These are phyloP conservation scores for Drosophila asahinai DNA, from an alignment of 1,140 invertebrate species.

Conservation along the genomic window DNA sequence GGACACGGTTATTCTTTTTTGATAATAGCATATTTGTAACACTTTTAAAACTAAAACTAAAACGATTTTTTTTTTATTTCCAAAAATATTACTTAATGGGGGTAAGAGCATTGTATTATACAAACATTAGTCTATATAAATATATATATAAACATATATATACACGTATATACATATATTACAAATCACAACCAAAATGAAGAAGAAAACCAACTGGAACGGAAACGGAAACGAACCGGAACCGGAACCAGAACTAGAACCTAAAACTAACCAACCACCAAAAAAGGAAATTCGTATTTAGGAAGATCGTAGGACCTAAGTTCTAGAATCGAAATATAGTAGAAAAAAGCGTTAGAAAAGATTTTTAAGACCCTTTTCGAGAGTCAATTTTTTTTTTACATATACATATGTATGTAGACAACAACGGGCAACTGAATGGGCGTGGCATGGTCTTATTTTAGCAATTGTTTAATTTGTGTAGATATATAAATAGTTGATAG, in stretches of 20 bases:
- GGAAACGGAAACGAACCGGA: slow-evolving; percentile 28
- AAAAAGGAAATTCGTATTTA: slow-evolving; percentile 11
- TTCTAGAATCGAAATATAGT: slow-evolving; percentile 48
- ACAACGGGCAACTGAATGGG: slow-evolving; percentile 25
- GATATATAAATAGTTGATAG: background rate
- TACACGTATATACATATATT: background rate
- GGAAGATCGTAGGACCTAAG: slow-evolving; percentile 32
- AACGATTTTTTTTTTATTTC: slow-evolving; percentile 30
- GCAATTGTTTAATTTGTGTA: background rate
- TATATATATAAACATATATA: slow-evolving; percentile 4
- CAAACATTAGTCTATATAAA: slow-evolving; percentile 26
- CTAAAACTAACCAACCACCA: slow-evolving; percentile 35
- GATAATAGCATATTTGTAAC: slow-evolving; percentile 76
- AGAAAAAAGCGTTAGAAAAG: slow-evolving; percentile 38
- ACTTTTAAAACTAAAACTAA: slow-evolving; percentile 44
- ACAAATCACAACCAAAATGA: slow-evolving; percentile 13
- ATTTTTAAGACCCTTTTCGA: slow-evolving; percentile 48
- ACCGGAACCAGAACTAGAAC: slow-evolving; percentile 22
- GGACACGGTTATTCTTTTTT: slow-evolving; percentile 67
- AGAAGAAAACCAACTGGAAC: slow-evolving; percentile 2
- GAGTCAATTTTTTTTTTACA: slow-evolving; percentile 31
- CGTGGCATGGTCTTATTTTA: background rate
- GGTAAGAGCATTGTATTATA: slow-evolving; percentile 60
- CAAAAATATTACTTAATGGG: slow-evolving; percentile 22
- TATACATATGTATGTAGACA: slow-evolving; percentile 13